Evolutionary conservation across 1,140 invertebrate genomes (phyloP).

Genomic region (Drosophila bocqueti): DNA sequence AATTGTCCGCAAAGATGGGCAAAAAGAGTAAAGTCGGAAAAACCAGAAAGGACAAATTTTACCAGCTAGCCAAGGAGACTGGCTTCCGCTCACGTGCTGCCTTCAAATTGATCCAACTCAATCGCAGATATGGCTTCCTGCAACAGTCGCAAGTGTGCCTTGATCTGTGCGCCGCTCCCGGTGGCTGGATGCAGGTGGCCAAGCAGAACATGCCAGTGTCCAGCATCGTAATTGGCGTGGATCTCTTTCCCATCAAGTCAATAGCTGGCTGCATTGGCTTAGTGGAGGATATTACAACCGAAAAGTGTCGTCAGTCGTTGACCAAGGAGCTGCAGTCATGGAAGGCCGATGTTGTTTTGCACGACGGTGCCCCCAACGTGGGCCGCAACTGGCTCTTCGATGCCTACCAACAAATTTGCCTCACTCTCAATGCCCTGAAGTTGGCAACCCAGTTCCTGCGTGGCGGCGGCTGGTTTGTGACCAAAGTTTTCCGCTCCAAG

Average conservation of each 20-base stretch:
- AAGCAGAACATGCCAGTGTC: conserved; percentile 99
- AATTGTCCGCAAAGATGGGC: conserved; percentile 90
- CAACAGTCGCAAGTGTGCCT: conserved; percentile 98
- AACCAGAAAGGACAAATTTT: conserved; percentile 98
- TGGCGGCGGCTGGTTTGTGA: conserved; percentile 98
- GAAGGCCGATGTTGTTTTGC: conserved; percentile 98
- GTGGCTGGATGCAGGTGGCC: conserved; percentile 99
- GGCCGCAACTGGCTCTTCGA: conserved; percentile 99
- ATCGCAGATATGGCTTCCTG: conserved; percentile 98
- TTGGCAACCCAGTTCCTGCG: conserved; percentile 96
- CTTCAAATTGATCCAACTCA: conserved; percentile 99
- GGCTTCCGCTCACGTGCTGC: conserved; percentile 98
- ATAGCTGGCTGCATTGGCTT: conserved; percentile 96
- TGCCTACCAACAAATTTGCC: conserved; percentile 96
- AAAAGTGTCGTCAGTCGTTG: conserved; percentile 93
- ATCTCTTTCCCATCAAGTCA: conserved; percentile 97
- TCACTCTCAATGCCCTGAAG: conserved; percentile 97
- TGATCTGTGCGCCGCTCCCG: conserved; percentile 99
- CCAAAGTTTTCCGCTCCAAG: conserved; percentile 99
- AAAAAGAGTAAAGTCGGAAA: conserved; percentile 99
- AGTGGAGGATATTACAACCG: conserved; percentile 98
- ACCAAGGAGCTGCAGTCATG: conserved; percentile 95
- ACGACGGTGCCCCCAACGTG: conserved; percentile 99
- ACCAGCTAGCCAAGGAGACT: conserved; percentile 99
- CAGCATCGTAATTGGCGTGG: conserved; percentile 97